These are phyloP conservation scores for Polietes domitor DNA, from an alignment of 2,888 invertebrate species.

Conservation along the genomic window DNA sequence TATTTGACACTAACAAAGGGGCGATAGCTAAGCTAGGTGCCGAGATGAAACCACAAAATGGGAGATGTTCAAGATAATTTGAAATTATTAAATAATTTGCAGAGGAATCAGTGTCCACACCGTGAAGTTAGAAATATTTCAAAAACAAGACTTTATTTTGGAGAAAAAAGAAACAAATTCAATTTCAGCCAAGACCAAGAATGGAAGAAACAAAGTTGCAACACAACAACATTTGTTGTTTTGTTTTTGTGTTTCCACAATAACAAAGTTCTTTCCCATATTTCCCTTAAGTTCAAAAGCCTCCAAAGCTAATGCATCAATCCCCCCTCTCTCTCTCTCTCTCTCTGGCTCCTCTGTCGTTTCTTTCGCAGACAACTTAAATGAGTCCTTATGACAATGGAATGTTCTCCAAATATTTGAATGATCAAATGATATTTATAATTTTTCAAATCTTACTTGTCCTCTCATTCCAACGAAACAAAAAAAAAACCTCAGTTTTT, in stretches of 20 bases:
- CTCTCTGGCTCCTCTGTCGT: neutral
- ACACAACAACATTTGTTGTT: too few relatives aligned
- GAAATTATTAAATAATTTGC: too few relatives aligned
- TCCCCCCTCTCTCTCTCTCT: neutral
- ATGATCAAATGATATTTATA: slow-evolving; percentile 65
- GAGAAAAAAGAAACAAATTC: too few relatives aligned
- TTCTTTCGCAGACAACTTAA: slow-evolving; percentile 24
- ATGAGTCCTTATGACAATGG: slow-evolving; percentile 77
- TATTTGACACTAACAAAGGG: too few relatives aligned
- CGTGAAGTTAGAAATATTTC: too few relatives aligned
- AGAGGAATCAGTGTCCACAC: too few relatives aligned
- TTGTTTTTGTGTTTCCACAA: too few relatives aligned
- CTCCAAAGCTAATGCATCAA: neutral
- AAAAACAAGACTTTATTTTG: too few relatives aligned
- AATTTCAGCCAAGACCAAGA: too few relatives aligned
- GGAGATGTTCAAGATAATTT: neutral
- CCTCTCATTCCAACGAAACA: slow-evolving; percentile 25
- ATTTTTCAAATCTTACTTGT: slow-evolving; percentile 56
- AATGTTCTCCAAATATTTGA: slow-evolving; percentile 73
- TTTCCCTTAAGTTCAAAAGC: neutral
- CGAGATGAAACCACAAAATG: slow-evolving; percentile 7
- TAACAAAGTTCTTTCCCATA: too few relatives aligned
- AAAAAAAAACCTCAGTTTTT: neutral
- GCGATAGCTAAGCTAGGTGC: too few relatives aligned
- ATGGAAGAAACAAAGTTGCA: too few relatives aligned